Base-by-base conservation (phyloP, 2,113 vertebrate species). In the Pelvicachromis taeniatus region DNA sequence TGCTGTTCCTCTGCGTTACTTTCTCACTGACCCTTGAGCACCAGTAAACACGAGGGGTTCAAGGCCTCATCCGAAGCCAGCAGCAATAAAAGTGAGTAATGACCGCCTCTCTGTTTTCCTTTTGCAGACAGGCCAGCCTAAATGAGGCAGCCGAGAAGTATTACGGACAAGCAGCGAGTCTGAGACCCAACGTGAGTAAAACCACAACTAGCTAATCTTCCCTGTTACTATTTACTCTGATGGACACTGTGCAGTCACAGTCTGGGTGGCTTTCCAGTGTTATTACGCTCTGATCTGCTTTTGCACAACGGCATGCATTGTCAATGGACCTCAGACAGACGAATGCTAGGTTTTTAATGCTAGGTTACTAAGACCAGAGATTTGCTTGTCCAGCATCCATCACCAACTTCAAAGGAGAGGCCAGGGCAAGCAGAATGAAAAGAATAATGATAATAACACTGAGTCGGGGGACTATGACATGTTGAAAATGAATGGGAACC, bases 81-180 rank as follows among this genome's bases (percentile, higher is more conserved):
- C 31, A 83, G 89, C 79, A 90, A 93, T 94, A 95, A 95, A 95
- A 93, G 90, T 95, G 93, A 95, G 68, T 93, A 92, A 95, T 86
- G 89, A 83, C 40, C 16, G 50, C 70, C 54, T 90, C 84, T 92
- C 59, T 93, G 56, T 93, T 90, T 95, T 92, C 80, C 85, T 65
- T 94, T 94, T 89, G 84, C 93, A 99, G 98, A 95, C 98, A 99
- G 96, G 99, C 98, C 90, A 99, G 97, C 94, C 97, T 99, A 86
- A 99, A 99, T 77, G 97, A 98, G 92, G 98, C 97, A 87, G 98
- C 98, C 0, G 98, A 99, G 95, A 97, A 96, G 89, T 98, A 98
- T 92, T 99, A 99, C 33, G 96, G 97, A 94, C 96, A 97, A 95
- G 98, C 98, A 77, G 98, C 98, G 12, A 96, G 90, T 85, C 95